A percentile compares a stretch with the other conserved stretches of the same genome.
These are phyloP conservation scores for Euleptes europaea DNA, from an alignment of 2,113 vertebrate species.

Conservation along the genomic window DNA sequence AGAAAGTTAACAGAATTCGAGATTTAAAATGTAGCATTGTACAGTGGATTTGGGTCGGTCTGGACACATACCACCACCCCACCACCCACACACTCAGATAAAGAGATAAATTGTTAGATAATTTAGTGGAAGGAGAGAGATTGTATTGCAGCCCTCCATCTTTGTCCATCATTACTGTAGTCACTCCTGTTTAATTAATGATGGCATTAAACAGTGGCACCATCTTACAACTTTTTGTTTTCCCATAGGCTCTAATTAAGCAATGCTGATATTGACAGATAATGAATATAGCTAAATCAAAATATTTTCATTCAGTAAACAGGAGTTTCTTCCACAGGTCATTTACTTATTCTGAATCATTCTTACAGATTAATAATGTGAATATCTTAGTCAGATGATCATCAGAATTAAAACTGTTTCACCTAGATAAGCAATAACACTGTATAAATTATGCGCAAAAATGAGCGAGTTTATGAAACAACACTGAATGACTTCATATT, in stretches of 20 bases:
- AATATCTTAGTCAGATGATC: not conserved
- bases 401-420: conserved; percentile 28
- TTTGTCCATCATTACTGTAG: not conserved
- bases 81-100: not conserved
- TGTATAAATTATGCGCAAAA: too few species aligned
- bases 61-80: not conserved
- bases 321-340: not conserved
- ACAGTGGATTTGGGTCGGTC: not conserved
- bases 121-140: not conserved
- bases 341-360: not conserved
- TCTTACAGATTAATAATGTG: not conserved
- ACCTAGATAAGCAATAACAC: not conserved
- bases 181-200: conserved; percentile 1
- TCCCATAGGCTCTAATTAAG: conserved; percentile 43
- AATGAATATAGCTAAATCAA: not conserved
- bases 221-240: conserved; percentile 55
- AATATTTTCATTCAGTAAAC: conserved; percentile 9
- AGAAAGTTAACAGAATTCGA: conserved; percentile 10
- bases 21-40: not conserved
- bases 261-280: conserved; percentile 24
- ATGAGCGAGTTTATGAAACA: too few species aligned
- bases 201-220: conserved; percentile 16
- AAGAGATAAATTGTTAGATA: conserved; percentile 22
- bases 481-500: not conserved
- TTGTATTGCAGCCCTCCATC: not conserved